phyloP scores from a whole-genome alignment of 2,888 invertebrate genomes.

The Drosophila hamatofila region DNA sequence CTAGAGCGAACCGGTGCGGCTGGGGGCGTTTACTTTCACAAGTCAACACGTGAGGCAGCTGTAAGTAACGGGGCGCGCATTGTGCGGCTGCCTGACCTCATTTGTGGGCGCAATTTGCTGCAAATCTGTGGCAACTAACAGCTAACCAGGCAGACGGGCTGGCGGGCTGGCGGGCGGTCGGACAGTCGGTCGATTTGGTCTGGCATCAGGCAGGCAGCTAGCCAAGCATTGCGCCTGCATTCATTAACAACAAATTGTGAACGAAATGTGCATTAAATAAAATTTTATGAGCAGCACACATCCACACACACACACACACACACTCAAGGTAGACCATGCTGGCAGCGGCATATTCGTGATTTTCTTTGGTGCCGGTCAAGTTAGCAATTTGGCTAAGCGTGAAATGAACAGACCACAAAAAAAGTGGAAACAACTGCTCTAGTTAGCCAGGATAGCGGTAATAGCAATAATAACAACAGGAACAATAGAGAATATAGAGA shows the following conservation, averaged over 20 bases:
- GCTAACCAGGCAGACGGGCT: conserved; percentile 49
- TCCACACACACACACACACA: conserved; percentile 27
- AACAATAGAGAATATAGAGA: not conserved
- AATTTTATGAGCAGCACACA: conserved; percentile 70
- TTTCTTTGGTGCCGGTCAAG: conserved; percentile 71
- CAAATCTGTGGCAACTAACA: conserved; percentile 72
- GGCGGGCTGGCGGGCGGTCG: not conserved
- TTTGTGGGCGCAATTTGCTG: conserved; percentile 77
- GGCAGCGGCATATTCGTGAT: conserved; percentile 43
- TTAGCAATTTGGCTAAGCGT: conserved; percentile 81
- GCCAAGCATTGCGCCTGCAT: conserved; percentile 65
- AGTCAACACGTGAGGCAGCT: conserved; percentile 74
- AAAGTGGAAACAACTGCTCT: conserved; percentile 45
- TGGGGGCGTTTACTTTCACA: conserved; percentile 75
- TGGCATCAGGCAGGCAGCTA: conserved; percentile 16
- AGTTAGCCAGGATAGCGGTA: conserved; percentile 50
- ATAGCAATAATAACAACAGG: conserved; percentile 25
- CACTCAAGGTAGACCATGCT: conserved; percentile 6
- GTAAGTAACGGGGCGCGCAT: conserved; percentile 69
- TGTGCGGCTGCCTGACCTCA: conserved; percentile 75
- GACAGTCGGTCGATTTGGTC: not conserved
- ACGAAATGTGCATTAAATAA: conserved; percentile 78
- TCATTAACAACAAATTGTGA: conserved; percentile 78
- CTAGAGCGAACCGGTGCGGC: conserved; percentile 5
- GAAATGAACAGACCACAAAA: conserved; percentile 67